Conservation (phyloP, 2,888 invertebrate genomes). For the Dasypolia templi region DNA sequence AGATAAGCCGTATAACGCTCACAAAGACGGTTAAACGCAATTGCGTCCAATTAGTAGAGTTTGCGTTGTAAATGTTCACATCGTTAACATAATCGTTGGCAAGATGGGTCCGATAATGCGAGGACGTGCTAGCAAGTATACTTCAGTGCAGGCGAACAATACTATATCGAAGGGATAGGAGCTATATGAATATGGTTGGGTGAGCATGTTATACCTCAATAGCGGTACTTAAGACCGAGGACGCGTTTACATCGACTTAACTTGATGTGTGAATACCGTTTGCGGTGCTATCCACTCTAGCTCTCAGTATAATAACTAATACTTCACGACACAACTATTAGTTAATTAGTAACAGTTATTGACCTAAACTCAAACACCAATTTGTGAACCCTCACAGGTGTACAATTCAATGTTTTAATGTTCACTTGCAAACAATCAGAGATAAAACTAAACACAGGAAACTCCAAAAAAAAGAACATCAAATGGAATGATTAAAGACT, state of each 20-base stretch:
- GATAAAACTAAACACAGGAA: conserved; percentile 61
- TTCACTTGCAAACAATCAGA: conserved; percentile 34
- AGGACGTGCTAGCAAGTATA: conserved; percentile 64
- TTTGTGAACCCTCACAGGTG: conserved; percentile 9
- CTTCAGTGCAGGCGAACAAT: conserved; percentile 66
- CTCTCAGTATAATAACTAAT: not conserved
- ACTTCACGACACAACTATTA: conserved; percentile 1
- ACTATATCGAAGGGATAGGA: conserved; percentile 69
- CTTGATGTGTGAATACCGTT: conserved; percentile 7
- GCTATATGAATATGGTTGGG: conserved; percentile 55
- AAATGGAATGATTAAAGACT: conserved; percentile 56
- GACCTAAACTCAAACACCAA: not conserved
- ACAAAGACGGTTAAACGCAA: conserved; percentile 84
- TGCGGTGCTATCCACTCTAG: not conserved
- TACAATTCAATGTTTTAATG: conserved; percentile 35
- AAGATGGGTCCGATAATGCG: conserved; percentile 73
- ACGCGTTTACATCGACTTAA: conserved; percentile 9
- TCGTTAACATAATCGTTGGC: conserved; percentile 82
- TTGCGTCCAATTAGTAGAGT: conserved; percentile 84
- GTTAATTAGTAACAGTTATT: not conserved
- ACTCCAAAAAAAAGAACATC: conserved; percentile 47
- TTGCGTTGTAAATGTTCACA: conserved; percentile 83
- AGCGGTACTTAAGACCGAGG: conserved; percentile 28
- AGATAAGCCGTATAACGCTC: conserved; percentile 78
- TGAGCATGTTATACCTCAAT: conserved; percentile 44